Evolutionary conservation across 2,888 invertebrate species (phyloP), one percentile per base, ranked within the genome.

Genomic region (Belgica antarctica): DNA sequence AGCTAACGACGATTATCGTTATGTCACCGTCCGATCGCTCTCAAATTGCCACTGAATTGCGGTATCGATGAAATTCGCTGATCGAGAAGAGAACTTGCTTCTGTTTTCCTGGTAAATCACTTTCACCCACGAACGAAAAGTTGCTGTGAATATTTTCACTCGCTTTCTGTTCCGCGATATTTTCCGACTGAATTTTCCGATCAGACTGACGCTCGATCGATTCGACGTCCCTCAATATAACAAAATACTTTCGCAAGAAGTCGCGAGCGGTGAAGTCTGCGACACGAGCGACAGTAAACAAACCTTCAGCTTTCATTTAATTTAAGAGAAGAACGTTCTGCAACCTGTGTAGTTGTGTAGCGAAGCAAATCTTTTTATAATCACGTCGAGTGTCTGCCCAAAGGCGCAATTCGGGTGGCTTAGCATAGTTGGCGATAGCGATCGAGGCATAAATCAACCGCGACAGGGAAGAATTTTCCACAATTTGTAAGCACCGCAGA

Each of bases 141-240:
- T 3, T 65, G 41, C 22, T n/a, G n/a, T n/a, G n/a, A n/a, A n/a
- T n/a, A n/a, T n/a, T n/a, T 28, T 63, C 25, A n/a, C 22, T 34
- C 22, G 24, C 3, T 36, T 36, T 63, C 22, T 41, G 17, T 24
- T 24, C 36, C 36, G 31, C 28, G 65, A 65, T 65, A 46, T 46
- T 63, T 27, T 41, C 52, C 57, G 68, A 57, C 47, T 57, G 68
- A 68, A 19, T 68, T 68, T 68, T 68, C 68, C 68, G 57, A 68
- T 68, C 57, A 34, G 25, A 68, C 68, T 68, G 68, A 52, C 47
- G 68, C 52, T 68, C 57, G n/a, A 68, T 68, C 17, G 27, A 57
- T 68, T 15, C 31, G 24, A 68, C 24, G 34, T 17, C 68, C 57
- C 68, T 68, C 68, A 47, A 47, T 68, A 57, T 68, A 57, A 68